These are phyloP conservation scores for Mimachlamys varia DNA, from an alignment of 2,888 invertebrate species.

Conservation along the genomic window DNA sequence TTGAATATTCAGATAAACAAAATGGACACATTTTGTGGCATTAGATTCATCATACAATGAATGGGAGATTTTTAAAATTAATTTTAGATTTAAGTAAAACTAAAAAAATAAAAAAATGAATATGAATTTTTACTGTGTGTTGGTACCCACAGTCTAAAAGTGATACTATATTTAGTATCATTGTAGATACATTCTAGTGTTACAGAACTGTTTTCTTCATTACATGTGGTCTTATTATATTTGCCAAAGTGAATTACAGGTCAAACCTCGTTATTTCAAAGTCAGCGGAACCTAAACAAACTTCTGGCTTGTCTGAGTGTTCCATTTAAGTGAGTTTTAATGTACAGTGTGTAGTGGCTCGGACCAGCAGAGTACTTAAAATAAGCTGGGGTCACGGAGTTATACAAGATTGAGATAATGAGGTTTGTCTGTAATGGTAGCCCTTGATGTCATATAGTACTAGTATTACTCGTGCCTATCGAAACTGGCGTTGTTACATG, in stretches of 20 bases:
- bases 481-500: background rate
- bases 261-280: no score
- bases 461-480: constrained; percentile 1
- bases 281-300: no score
- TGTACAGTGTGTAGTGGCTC: no score
- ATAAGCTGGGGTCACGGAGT: no score
- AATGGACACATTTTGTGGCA: background rate
- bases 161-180: background rate
- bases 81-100: background rate
- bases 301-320: no score
- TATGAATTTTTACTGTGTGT: background rate
- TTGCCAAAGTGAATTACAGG: background rate
- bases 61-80: background rate
- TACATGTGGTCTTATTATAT: background rate
- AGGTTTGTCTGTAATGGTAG: no score
- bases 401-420: no score
- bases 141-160: background rate
- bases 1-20: no score
- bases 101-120: no score
- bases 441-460: no score
- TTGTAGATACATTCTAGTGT: background rate
- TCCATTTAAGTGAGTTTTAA: no score
- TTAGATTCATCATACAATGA: background rate
- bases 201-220: background rate
- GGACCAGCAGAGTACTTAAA: no score